Conservation (phyloP, 2,113 vertebrate genomes). For the Pangasianodon gigas region DNA sequence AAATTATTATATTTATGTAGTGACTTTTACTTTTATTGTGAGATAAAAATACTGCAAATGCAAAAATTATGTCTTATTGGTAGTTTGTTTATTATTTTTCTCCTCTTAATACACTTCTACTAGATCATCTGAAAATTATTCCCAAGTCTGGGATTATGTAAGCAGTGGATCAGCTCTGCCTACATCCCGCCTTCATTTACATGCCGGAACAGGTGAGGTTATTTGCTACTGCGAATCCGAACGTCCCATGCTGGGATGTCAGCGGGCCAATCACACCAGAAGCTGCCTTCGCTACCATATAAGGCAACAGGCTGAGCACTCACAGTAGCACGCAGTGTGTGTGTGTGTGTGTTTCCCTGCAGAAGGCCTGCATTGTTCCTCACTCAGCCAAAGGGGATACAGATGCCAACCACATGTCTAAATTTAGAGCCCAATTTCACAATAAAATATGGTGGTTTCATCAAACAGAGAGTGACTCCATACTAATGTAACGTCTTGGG, state of each 20-base stretch:
- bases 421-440: constrained; percentile 45
- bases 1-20: not conserved
- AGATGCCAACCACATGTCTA: constrained; percentile 38
- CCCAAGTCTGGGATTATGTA: not conserved
- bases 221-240: constrained; percentile 45
- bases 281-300: constrained; percentile 57
- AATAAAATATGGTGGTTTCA: constrained; percentile 20
- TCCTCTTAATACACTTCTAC: not conserved
- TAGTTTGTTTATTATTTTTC: not conserved
- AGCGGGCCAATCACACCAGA: constrained; percentile 54
- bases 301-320: constrained; percentile 51
- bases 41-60: not conserved
- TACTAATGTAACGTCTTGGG: not conserved
- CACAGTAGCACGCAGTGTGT: constrained; percentile 26
- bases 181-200: constrained; percentile 40
- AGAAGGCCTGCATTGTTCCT: constrained; percentile 59
- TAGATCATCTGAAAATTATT: not conserved
- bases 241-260: constrained; percentile 25
- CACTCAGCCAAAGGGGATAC: constrained; percentile 34
- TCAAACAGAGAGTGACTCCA: constrained; percentile 19
- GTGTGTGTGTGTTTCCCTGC: constrained; percentile 50
- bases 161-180: not conserved
- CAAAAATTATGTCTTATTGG: not conserved
- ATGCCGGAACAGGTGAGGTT: constrained; percentile 56
- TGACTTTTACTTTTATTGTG: not conserved